Evolutionary conservation across 1,140 invertebrate genomes (phyloP).

Genomic region (Bemisia tabaci): DNA sequence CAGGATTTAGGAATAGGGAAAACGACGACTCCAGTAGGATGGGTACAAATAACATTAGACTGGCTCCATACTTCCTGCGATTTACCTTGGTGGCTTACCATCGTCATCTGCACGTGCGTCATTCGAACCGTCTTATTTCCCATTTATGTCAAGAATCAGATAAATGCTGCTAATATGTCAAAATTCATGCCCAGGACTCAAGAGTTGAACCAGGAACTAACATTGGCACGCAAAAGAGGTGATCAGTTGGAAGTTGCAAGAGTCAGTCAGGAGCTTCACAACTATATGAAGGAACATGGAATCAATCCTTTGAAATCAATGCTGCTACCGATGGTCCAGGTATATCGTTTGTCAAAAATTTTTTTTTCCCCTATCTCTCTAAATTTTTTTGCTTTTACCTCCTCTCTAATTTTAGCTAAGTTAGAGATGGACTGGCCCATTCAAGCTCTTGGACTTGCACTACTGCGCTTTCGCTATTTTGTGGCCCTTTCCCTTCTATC

Average conservation of each 20-base stretch:
- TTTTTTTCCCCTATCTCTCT: neutral
- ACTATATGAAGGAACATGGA: slow-evolving; percentile 65
- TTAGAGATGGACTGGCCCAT: too few species aligned
- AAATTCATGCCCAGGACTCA: slow-evolving; percentile 71
- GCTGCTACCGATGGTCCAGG: slow-evolving; percentile 66
- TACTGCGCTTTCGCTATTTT: too few species aligned
- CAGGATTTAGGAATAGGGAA: neutral
- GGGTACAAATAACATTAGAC: slow-evolving; percentile 67
- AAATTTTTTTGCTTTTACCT: too few species aligned
- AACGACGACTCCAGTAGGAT: slow-evolving; percentile 47
- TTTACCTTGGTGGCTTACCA: slow-evolving; percentile 83
- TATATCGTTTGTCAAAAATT: slow-evolving; percentile 25
- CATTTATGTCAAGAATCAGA: slow-evolving; percentile 61
- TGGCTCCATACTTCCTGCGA: slow-evolving; percentile 56
- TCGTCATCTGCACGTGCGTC: slow-evolving; percentile 48
- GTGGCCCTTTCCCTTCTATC: too few species aligned
- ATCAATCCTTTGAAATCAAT: slow-evolving; percentile 69
- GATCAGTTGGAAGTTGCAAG: slow-evolving; percentile 61
- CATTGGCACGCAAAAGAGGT: slow-evolving; percentile 61
- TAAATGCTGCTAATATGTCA: slow-evolving; percentile 58
- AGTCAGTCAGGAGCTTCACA: slow-evolving; percentile 55
- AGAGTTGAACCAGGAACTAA: slow-evolving; percentile 62
- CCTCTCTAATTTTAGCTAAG: too few species aligned
- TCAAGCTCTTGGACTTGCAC: too few species aligned
- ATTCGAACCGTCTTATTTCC: slow-evolving; percentile 67